Evolutionary conservation across 2,888 invertebrate species (phyloP).

Genomic region (Erpobdella octoculata): DNA sequence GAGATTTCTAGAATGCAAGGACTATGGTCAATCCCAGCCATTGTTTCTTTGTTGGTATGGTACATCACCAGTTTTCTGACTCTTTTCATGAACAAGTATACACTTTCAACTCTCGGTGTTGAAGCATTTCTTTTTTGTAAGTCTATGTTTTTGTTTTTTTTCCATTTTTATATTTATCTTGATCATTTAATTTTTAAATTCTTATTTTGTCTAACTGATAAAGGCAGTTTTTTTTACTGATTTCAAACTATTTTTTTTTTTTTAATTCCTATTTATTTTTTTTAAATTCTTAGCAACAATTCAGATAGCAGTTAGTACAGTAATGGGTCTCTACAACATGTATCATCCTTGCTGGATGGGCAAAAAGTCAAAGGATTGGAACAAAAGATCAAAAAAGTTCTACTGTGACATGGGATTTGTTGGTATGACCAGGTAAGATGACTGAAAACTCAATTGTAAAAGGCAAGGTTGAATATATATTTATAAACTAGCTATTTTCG

Average conservation of each 20-base stretch:
- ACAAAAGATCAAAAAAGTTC: slow-evolving; percentile 61
- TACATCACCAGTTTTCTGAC: slow-evolving; percentile 71
- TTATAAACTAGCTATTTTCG: too few relatives aligned
- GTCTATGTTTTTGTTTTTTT: slow-evolving; percentile 27
- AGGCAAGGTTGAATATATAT: too few relatives aligned
- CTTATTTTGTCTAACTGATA: neutral
- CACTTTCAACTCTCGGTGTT: slow-evolving; percentile 64
- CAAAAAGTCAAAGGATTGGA: slow-evolving; percentile 21
- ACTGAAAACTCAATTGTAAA: neutral
- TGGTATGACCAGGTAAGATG: slow-evolving; percentile 62
- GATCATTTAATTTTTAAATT: neutral
- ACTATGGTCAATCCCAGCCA: slow-evolving; percentile 43
- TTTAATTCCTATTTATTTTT: neutral
- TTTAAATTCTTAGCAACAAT: slow-evolving; percentile 58
- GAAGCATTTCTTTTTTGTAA: slow-evolving; percentile 67
- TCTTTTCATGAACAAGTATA: slow-evolving; percentile 70
- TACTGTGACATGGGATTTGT: slow-evolving; percentile 67
- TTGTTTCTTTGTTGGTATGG: slow-evolving; percentile 58
- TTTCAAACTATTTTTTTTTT: neutral
- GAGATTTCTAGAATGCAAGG: slow-evolving; percentile 36
- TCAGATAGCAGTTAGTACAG: slow-evolving; percentile 68
- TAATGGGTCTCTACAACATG: slow-evolving; percentile 68
- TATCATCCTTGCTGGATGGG: slow-evolving; percentile 57
- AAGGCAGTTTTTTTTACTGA: neutral
- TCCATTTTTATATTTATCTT: neutral